Base-by-base conservation (phyloP, 2,113 vertebrate genomes). In the Amphiprion ocellaris region DNA sequence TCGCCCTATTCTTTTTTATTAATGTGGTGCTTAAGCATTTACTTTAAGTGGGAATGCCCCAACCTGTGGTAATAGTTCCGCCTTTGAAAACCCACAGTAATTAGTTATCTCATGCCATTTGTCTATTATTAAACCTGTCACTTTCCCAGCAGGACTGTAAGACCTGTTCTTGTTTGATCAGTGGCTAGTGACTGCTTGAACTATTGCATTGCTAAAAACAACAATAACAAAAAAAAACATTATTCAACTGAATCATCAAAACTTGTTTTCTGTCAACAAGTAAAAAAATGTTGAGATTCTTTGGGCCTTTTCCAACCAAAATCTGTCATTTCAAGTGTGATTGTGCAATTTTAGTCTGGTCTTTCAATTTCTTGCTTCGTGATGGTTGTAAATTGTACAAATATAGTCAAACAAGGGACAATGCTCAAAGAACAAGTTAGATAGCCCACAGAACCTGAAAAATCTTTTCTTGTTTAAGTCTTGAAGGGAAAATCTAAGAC, bases 1-100 rank as follows among this genome's bases (percentile, higher is more conserved):
- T 74, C 77, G 33, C 62, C 73, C 47, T 60, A 1, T 6, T 76
- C 21, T 5, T 14, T 71, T 80, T 74, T 54, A 47, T 65, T 14
- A 58, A 30, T 53, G 12, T 23, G 6, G 3, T 33, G 60, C 21
- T 3, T 17, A 59, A 30, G 16, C 53, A n/a, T 64, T 73, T 28
- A 62, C 14, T 52, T 33, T 23, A 21, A 44, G 19, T 46, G 59
- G 60, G 23, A 77, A 73, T 21, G 5, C 54, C 66, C 39, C 2
- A n/a, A 10, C 46, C 67, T 69, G 47, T 37, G 30, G 41, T 2
- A 58, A 44, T 12, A 30, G 55, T 55, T 39, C 19, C 50, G 3
- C 16, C 30, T 23, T 46, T 9, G 0, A 39, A 69, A 55, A 55
- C 28, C 17, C 52, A 19, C 39, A 62, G 64, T 7, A 12, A 44